phyloP scores from a whole-genome alignment of 30 jellyfish, hydroid and myxozoan genomes.

The Aurelia sp. region DNA sequence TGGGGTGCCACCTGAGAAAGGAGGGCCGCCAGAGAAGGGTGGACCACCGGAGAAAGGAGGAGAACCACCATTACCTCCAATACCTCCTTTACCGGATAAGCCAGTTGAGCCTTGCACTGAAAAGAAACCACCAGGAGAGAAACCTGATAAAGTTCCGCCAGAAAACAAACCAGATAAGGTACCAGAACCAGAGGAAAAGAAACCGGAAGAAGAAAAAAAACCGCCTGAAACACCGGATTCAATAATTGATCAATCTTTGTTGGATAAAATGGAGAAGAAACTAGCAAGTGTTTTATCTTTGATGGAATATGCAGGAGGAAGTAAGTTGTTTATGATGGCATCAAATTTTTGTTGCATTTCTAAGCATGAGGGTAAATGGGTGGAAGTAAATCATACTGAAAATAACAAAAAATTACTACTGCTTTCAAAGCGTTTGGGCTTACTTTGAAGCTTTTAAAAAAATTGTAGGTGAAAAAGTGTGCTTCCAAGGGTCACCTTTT shows the following conservation, averaged over 20 bases:
- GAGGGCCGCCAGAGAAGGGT: conserved; percentile 38
- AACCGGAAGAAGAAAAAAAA: conserved; percentile 18
- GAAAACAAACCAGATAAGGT: conserved; percentile 40
- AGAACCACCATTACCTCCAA: neutral
- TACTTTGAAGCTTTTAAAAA: too few species aligned
- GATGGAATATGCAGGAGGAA: conserved; percentile 66
- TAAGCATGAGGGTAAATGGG: too few species aligned
- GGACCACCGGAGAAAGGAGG: conserved; percentile 11
- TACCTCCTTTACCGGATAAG: conserved; percentile 13
- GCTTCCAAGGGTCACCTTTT: too few species aligned
- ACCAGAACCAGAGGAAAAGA: conserved; percentile 1
- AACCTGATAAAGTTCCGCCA: conserved; percentile 1
- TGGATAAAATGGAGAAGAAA: conserved; percentile 67
- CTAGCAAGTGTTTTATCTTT: conserved; percentile 59
- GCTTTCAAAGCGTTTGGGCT: too few species aligned
- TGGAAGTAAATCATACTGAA: too few species aligned
- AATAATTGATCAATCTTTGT: conserved; percentile 26
- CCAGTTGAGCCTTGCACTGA: conserved; percentile 22
- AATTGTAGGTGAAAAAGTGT: too few species aligned
- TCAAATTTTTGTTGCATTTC: too few species aligned
- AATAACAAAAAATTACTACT: too few species aligned
- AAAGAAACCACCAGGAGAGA: neutral
- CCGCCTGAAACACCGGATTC: conserved; percentile 46
- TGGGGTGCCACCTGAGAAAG: conserved; percentile 25
- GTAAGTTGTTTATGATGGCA: conserved; percentile 14